Percentiles rank a stretch among this genome's conserved stretches.
phyloP scores from a whole-genome alignment of 2,888 invertebrate species.

The Perdita meconis region DNA sequence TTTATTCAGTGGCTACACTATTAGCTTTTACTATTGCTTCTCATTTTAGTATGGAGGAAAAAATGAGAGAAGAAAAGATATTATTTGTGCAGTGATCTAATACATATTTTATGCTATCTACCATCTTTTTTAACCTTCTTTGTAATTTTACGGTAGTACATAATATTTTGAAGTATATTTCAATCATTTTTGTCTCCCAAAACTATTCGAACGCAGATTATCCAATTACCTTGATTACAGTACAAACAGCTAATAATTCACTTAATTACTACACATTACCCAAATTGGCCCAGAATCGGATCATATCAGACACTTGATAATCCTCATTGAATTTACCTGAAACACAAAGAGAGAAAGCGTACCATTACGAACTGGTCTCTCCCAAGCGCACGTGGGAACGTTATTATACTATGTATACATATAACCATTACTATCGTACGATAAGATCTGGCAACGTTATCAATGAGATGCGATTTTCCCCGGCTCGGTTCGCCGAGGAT shows the following conservation, averaged over 20 bases:
- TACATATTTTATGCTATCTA: too few species aligned
- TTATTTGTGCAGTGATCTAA: too few species aligned
- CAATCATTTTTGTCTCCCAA: too few species aligned
- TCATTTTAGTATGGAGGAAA: too few species aligned
- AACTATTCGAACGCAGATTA: neutral
- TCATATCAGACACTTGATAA: slow-evolving; percentile 23
- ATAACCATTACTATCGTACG: slow-evolving; percentile 12
- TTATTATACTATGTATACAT: slow-evolving; percentile 2
- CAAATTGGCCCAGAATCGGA: slow-evolving; percentile 15
- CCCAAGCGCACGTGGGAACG: slow-evolving; percentile 32
- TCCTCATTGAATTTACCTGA: slow-evolving; percentile 51
- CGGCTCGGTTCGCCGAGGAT: neutral
- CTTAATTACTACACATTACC: slow-evolving; percentile 26
- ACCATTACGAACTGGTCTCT: slow-evolving; percentile 38
- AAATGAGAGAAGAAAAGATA: too few species aligned
- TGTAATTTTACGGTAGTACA: too few species aligned
- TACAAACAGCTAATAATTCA: neutral
- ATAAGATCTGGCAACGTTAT: neutral
- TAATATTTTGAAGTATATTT: too few species aligned
- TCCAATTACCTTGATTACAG: neutral
- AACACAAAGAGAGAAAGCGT: slow-evolving; percentile 54
- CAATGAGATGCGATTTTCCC: neutral
- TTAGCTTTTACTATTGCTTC: too few species aligned
- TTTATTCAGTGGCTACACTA: too few species aligned
- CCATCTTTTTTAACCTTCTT: too few species aligned